A percentile compares a stretch with the other conserved stretches of the same genome.
Conservation (phyloP, 2,797 vertebrate species). For the Falco naumanni region DNA sequence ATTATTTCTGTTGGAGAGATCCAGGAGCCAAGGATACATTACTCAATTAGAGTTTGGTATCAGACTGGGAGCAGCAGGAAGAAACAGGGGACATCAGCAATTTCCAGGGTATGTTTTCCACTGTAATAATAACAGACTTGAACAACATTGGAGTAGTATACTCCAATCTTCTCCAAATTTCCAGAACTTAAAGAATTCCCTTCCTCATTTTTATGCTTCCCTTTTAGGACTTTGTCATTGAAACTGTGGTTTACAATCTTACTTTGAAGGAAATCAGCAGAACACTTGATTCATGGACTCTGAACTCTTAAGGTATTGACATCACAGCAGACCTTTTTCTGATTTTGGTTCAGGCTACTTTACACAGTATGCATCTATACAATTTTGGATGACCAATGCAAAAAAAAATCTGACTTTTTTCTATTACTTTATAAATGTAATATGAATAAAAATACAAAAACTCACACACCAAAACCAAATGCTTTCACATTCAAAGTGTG, state of each 20-base stretch:
- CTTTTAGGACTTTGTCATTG: background rate
- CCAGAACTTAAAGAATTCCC: background rate
- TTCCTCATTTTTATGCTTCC: background rate
- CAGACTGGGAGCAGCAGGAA: background rate
- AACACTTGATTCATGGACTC: background rate
- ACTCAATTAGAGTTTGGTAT: background rate
- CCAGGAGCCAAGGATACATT: background rate
- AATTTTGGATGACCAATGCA: background rate
- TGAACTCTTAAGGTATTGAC: background rate
- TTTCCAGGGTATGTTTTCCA: background rate
- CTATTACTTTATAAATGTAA: background rate
- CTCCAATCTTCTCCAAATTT: background rate
- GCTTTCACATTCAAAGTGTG: background rate
- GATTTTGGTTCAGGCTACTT: background rate
- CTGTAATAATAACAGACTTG: background rate
- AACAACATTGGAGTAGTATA: background rate
- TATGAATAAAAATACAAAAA: background rate
- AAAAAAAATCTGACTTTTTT: background rate
- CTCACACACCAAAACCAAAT: background rate
- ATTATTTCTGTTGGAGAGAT: background rate
- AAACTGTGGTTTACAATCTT: background rate
- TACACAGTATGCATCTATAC: background rate
- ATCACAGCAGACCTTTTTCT: background rate
- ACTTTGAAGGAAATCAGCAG: background rate
- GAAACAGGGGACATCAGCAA: background rate